Conservation (phyloP, 1,140 invertebrate genomes). For the Chymomyza costata region DNA sequence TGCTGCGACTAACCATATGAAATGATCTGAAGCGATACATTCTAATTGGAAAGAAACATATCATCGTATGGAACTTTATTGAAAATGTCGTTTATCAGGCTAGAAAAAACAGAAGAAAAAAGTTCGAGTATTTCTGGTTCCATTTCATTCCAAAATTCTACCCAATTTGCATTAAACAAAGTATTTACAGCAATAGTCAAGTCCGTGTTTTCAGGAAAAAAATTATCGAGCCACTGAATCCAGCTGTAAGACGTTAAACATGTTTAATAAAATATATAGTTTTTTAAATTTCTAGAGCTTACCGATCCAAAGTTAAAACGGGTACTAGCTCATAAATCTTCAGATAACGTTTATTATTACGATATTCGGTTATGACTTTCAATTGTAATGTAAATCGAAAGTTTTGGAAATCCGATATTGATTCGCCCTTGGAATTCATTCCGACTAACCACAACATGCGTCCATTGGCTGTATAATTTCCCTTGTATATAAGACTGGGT, state of each 20-base stretch:
- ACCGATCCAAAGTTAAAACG: constrained; percentile 21
- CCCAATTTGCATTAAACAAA: constrained; percentile 46
- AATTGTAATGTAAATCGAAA: constrained; percentile 27
- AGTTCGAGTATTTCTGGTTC: constrained; percentile 37
- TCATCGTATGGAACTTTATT: constrained; percentile 48
- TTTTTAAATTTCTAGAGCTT: not conserved
- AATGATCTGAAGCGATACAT: too few species aligned
- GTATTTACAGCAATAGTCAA: constrained; percentile 41
- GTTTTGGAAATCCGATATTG: constrained; percentile 30
- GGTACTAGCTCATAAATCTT: constrained; percentile 29
- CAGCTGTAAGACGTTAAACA: constrained; percentile 29
- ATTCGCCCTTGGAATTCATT: constrained; percentile 22
- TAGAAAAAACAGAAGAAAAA: constrained; percentile 38
- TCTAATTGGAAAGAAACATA: constrained; percentile 35
- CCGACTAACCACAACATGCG: constrained; percentile 21
- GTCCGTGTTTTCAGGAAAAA: constrained; percentile 50
- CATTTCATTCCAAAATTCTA: constrained; percentile 57
- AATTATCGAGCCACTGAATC: constrained; percentile 51
- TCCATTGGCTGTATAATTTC: constrained; percentile 15
- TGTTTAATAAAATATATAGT: not conserved
- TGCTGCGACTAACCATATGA: too few species aligned
- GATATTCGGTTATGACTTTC: constrained; percentile 30
- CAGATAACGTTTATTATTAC: constrained; percentile 33
- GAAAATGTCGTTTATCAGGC: constrained; percentile 44
- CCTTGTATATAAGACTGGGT: constrained; percentile 45